Evolutionary conservation across 2,888 invertebrate genomes (phyloP), one percentile per base, ranked within the genome.

Genomic region (Bombylius discolor): DNA sequence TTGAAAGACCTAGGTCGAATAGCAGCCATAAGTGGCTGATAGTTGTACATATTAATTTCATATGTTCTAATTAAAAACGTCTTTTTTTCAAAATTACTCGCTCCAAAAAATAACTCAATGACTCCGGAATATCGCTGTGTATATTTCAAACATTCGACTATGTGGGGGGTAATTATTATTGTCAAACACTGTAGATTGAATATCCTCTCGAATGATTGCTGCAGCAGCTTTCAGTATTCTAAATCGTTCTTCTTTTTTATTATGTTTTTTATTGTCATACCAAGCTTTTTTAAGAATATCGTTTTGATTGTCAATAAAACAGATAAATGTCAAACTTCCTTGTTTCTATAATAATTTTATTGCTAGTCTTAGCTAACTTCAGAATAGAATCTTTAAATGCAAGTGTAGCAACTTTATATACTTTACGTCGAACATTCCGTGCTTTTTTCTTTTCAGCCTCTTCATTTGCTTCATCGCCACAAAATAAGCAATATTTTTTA

Each of bases 61-160:
- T 32, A 33, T 31, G 33, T 5, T 33, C 49, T 49, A 33, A 49
- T 49, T 34, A 14, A 32, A 23, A 14, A 47, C 23, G 47, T 53
- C 39, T 14, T 5, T 53, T 53, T 53, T 47, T 67, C 56, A 65
- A 52, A 56, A 68, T 67, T 0, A 67, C 61, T 64, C 49, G 47
- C 23, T 67, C 59, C 52, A 69, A 67, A 59, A 70, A 67, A 65
- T 65, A 61, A 61, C 60, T 62, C 64, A 67, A 65, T 56, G 68
- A 64, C 64, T 70, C 45, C 7, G 51, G 53, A 53, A 56, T 53
- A 14, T 56, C 50, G 48, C 47, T 44, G 45, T 53, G 42, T 45
- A 56, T 46, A 56, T 58, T 51, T 58, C 56, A 8, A 56, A 58
- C 51, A 58, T 53, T 49, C 34, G 34, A 53, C 14, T 47, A 12